phyloP scores from a whole-genome alignment of 2,113 vertebrate genomes.

The Pao palembangensis region DNA sequence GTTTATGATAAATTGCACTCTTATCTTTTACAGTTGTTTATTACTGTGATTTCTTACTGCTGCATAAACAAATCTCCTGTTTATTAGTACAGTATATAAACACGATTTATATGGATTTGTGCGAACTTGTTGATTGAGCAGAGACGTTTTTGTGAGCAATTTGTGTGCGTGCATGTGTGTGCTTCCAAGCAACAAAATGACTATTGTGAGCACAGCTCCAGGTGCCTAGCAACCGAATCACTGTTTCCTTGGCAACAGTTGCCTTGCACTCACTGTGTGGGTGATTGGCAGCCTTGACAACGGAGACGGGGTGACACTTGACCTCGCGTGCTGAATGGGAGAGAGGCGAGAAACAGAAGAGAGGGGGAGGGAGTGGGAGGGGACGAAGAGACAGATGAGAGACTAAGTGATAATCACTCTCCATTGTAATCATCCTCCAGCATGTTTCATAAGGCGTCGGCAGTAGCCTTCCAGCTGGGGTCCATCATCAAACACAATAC shows the following conservation, averaged over 20 bases:
- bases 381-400: constrained; percentile 54
- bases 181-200: constrained; percentile 75
- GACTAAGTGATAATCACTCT: constrained; percentile 71
- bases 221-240: constrained; percentile 78
- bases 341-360: constrained; percentile 54
- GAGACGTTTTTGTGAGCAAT: constrained; percentile 50
- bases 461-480: constrained; percentile 71
- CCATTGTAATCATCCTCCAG: constrained; percentile 71
- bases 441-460: constrained; percentile 66
- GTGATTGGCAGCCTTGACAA: constrained; percentile 79
- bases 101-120: constrained; percentile 43
- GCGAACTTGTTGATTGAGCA: constrained; percentile 62
- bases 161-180: constrained; percentile 31
- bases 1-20: constrained; percentile 50
- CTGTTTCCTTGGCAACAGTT: constrained; percentile 79
- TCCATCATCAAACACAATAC: constrained; percentile 66
- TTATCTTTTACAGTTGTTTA: constrained; percentile 30
- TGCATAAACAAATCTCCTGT: constrained; percentile 49
- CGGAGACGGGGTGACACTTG: constrained; percentile 73
- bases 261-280: constrained; percentile 73
- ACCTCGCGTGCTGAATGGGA: constrained; percentile 72
- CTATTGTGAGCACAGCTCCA: constrained; percentile 76
- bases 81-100: constrained; percentile 28
- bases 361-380: constrained; percentile 44
- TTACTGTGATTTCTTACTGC: constrained; percentile 42